phyloP scores from a whole-genome alignment of 2,113 vertebrate species.

The Pimephales promelas region DNA sequence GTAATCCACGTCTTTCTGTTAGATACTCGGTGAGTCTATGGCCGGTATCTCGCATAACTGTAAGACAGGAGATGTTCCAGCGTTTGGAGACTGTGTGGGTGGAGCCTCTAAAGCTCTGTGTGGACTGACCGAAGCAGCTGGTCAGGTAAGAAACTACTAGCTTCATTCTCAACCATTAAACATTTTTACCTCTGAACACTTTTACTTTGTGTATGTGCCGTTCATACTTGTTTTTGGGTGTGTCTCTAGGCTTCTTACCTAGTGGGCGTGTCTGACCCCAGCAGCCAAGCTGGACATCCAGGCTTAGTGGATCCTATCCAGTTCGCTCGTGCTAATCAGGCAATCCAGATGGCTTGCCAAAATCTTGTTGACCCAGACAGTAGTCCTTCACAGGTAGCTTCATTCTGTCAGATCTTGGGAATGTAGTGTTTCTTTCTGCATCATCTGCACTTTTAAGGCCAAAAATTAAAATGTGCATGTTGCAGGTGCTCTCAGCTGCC shows the following conservation, averaged over 20 bases:
- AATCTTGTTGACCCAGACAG: constrained; percentile 93
- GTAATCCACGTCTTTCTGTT: neutral
- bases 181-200: neutral
- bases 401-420: neutral
- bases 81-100: constrained; percentile 93
- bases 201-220: neutral
- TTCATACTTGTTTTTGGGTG: neutral
- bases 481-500: constrained; percentile 91
- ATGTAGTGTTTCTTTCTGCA: constrained; percentile 6
- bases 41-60: constrained; percentile 97
- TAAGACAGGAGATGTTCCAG: constrained; percentile 89
- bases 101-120: constrained; percentile 95
- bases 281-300: constrained; percentile 94
- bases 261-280: constrained; percentile 95
- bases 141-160: constrained; percentile 81
- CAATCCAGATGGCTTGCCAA: constrained; percentile 98
- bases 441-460: neutral
- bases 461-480: neutral
- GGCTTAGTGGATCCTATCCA: constrained; percentile 96
- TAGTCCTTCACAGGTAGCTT: constrained; percentile 90
- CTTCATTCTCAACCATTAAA: neutral
- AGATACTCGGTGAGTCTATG: constrained; percentile 96
- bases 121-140: constrained; percentile 94
- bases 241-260: constrained; percentile 87
- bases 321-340: constrained; percentile 94